Evolutionary conservation across 2,113 vertebrate species (phyloP), one percentile per base, ranked within the genome.

Genomic region (Gila orcuttii): DNA sequence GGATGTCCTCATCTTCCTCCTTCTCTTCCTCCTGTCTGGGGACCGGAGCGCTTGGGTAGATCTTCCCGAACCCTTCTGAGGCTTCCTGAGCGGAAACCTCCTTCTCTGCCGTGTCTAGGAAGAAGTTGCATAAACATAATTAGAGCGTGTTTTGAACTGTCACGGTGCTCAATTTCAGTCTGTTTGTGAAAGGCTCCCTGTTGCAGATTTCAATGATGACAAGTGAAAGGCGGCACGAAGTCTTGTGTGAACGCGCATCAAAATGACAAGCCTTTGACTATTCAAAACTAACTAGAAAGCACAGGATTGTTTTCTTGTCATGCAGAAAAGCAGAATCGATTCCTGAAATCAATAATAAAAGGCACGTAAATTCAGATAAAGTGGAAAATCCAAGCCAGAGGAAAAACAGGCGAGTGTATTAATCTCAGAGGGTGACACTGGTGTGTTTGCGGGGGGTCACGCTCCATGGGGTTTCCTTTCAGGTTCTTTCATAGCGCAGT

Each of bases 1-100:
- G 92, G 90, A 99, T 94, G 55, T 97, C 96, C 76, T 95, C 91
- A 19, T 96, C 96, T 0, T 94, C 92, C 25, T 96, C 96, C 62
- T 96, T 93, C 13, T 93, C 93, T 57, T 97, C 96, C 64, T 96
- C 95, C 87, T 93, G 92, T 78, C 92, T 90, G 66, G 92, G 92
- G n/a, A 92, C 86, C 88, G 91, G 95, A 15, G 93, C 90, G 60
- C 90, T 93, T 60, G 98, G 97, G 87, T 97, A 98, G 84, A 99
- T 96, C 92, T 99, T 98, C 87, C 98, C 98, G 92, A 99, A 99
- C 55, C 98, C 98, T 60, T 92, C 93, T 33, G 42, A 85, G 3
- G 85, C 60, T 42, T 31, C 89, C 82, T 93, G 92, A 33, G 21
- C 12, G 28, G 36, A 4, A 9, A 19, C 59, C 57, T 86, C 86